phyloP scores from a whole-genome alignment of 2,113 vertebrate species.

The Callocephalon fimbriatum region DNA sequence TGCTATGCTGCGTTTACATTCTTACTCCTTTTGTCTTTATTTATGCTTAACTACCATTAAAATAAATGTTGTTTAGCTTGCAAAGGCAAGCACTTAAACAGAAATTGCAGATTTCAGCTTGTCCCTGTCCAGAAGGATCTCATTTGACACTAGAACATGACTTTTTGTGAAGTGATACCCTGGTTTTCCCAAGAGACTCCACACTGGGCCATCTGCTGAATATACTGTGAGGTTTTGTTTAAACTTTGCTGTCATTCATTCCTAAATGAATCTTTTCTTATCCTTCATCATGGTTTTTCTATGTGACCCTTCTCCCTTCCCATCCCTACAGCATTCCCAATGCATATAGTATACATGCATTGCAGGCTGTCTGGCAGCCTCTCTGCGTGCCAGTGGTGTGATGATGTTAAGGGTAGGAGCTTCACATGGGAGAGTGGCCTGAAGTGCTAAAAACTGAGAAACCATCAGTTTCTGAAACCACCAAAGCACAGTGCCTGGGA shows the following conservation, averaged over 20 bases:
- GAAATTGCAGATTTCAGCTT: not conserved
- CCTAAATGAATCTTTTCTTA: not conserved
- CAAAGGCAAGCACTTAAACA: not conserved
- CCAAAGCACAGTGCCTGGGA: not conserved
- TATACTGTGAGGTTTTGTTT: not conserved
- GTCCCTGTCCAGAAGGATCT: not conserved
- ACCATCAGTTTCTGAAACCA: not conserved
- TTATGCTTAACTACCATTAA: not conserved
- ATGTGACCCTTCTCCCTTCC: not conserved
- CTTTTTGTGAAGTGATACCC: not conserved
- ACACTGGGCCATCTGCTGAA: not conserved
- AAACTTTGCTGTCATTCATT: not conserved
- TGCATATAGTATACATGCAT: fast-evolving
- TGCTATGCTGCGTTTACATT: not conserved
- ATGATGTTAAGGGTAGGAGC: not conserved
- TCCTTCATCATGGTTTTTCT: not conserved
- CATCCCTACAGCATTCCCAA: not conserved
- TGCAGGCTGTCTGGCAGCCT: not conserved
- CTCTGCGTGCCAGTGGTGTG: not conserved
- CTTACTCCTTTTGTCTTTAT: not conserved
- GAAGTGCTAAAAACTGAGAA: not conserved
- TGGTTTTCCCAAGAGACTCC: not conserved
- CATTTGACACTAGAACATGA: fast-evolving
- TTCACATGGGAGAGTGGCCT: not conserved
- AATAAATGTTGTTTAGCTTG: not conserved